Base-by-base conservation (phyloP, 2,113 vertebrate species). In the Actenoides lindsayi region DNA sequence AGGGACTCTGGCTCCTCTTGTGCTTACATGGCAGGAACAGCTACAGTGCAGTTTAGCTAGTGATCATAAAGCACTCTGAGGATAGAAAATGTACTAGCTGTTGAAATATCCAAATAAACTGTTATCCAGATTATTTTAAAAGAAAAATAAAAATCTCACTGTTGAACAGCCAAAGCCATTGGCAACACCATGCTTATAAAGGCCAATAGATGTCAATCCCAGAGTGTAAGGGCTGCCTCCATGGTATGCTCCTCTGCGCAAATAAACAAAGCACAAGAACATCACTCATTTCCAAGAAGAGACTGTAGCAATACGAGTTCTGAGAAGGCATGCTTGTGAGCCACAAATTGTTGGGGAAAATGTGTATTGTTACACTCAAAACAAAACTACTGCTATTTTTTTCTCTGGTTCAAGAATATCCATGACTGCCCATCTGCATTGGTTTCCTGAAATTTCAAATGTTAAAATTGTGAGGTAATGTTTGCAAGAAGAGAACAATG, bases 221-320 rank as follows among this genome's bases (percentile, higher is more conserved):
- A 99, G 95, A 0, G 98, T 67, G 50, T 97, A 98, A 31, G 98
- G 97, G 86, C 98, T 99, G 64, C 98, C 96, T 71, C 99, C 99
- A 1, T 99, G 99, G 96, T 99, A 99, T 5, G 98, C 98, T 33
- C 99, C 99, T 93, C 99, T 99, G 97, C 41, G 54, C 56, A 95
- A 97, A 94, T 13, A 95, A 63, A 85, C 14, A 69, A 93, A 87
- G 70, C 10, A 94, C 11, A 77, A 15, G n/a, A 83, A 85, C 24
- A 64, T 69, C 30, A 53, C 15, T 93, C 37, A 89, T 67, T 93
- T 93, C 60, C n/a, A 75, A 44, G 56, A 93, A 81, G 20, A 27
- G 28, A 41, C 24, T 74, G 42, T 15, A 50, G 31, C 30, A 90
- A 8, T 11, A 75, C 37, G 30, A 59, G 7, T 87, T 93, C 57